Evolutionary conservation across 2,113 vertebrate genomes (phyloP), one percentile per base, ranked within the genome.

Genomic region (Solea solea): DNA sequence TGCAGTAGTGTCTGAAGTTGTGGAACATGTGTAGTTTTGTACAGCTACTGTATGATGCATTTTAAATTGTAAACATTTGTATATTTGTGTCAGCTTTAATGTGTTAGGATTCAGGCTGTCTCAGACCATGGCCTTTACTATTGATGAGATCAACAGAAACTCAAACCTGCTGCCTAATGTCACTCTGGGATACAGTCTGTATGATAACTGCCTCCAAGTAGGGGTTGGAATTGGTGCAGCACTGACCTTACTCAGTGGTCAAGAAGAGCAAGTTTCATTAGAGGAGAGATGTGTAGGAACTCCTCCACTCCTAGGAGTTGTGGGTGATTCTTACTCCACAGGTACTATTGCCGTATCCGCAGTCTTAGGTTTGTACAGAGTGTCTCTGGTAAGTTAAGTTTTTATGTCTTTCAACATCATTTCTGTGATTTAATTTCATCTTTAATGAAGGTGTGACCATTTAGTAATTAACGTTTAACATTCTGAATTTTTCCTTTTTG

Each of bases 331-430:
- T 7, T 83, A 70, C 3, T 91, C 92, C 2, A 88, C 89, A 40
- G 56, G 80, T 39, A 86, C 87, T 46, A 90, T 93, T 50, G 85
- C 90, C 40, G 88, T 90, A 34, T 90, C 90, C 13, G 67, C 74
- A 69, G 84, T 90, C 5, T 62, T 91, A 69, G 87, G 90, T 15
- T 71, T 90, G 58, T 93, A 88, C 66, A 76, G 71, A 46, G 60
- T 93, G 5, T 90, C 91, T 10, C 77, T 90, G 87, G 91, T 91
- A 88, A 63, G 84, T 58, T 91, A 88, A 63, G 84, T 58, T 66
- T 27, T 49, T 39, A 5, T 13, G 9, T 48, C 12, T 5, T 48
- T 4, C 9, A 11, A 48, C 12, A 13, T 48, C 45, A 48, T 34
- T 4, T 34, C 1, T 34, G 34, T 34, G 5, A 34, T 34, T 34